Evolutionary conservation across 2,797 vertebrate genomes (phyloP).

Genomic region (Epinephelus malabaricus): DNA sequence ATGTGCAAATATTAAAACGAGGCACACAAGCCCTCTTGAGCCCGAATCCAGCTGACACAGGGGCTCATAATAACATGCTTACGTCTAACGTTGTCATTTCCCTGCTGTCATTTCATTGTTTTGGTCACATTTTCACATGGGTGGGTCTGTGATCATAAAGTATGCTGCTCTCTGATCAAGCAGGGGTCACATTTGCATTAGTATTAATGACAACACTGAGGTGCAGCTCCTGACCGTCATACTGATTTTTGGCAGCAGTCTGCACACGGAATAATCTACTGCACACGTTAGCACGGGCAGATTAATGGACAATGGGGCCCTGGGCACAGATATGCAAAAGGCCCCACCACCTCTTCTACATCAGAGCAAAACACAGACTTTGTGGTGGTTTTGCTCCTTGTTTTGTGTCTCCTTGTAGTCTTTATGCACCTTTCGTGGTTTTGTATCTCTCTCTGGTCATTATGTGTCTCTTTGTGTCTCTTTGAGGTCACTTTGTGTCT

Average conservation of each 20-base stretch:
- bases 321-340: no score
- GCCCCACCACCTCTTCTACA: no score
- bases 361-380: no score
- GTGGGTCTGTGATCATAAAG: not conserved
- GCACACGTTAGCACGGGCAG: not conserved
- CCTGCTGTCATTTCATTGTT: slow-evolving; percentile 10
- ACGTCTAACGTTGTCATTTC: slow-evolving; percentile 8
- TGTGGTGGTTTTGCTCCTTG: no score
- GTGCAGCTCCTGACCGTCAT: slow-evolving; percentile 2
- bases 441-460: no score
- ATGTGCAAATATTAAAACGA: slow-evolving; percentile 1
- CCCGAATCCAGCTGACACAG: slow-evolving; percentile 2
- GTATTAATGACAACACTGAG: slow-evolving; percentile 22
- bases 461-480: no score
- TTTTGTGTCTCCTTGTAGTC: no score
- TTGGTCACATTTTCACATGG: not conserved
- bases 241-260: not conserved
- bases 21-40: not conserved
- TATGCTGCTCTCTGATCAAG: slow-evolving; percentile 16
- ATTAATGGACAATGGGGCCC: no score
- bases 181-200: slow-evolving; percentile 16
- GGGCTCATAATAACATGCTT: slow-evolving; percentile 8
- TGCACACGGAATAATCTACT: not conserved
- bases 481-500: no score
- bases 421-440: no score